These are phyloP conservation scores for Sinocyclocheilus maitianheensis DNA, from an alignment of 2,113 vertebrate species.

Conservation along the genomic window DNA sequence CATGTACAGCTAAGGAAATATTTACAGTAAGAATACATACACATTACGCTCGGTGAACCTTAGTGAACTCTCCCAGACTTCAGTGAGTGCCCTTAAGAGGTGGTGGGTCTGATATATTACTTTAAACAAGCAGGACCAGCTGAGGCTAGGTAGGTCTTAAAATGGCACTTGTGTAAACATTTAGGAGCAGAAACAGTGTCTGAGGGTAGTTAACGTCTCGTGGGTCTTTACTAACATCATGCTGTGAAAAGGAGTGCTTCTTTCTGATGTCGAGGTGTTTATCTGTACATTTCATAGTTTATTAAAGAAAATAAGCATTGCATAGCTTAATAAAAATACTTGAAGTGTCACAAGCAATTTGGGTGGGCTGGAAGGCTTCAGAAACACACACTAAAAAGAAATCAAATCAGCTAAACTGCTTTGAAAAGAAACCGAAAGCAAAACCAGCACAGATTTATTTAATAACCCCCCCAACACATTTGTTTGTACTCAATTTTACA, in stretches of 20 bases:
- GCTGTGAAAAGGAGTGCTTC: conserved; percentile 15
- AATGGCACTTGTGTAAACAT: conserved; percentile 64
- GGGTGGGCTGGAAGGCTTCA: neutral
- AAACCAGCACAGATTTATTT: neutral
- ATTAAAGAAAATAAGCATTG: conserved; percentile 17
- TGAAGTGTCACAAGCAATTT: neutral
- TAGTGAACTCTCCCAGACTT: conserved; percentile 58
- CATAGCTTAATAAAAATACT: neutral
- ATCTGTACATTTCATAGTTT: conserved; percentile 8
- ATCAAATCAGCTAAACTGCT: neutral
- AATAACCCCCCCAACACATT: no score
- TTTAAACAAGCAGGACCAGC: conserved; percentile 69
- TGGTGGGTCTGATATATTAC: conserved; percentile 67
- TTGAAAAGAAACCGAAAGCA: neutral
- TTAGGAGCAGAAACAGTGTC: conserved; percentile 54
- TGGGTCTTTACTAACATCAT: conserved; percentile 32
- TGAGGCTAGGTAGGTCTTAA: conserved; percentile 59
- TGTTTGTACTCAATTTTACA: neutral
- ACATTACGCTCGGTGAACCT: conserved; percentile 65
- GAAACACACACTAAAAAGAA: neutral
- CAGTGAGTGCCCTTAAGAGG: conserved; percentile 65
- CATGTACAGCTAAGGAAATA: conserved; percentile 75
- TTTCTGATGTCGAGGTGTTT: conserved; percentile 20
- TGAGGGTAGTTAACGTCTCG: conserved; percentile 36
- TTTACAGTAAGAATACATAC: conserved; percentile 72